A percentile compares a stretch with the other conserved stretches of the same genome.
These are phyloP conservation scores for Bursaphelenchus okinawaensis DNA, from an alignment of 2,888 invertebrate species.

Conservation along the genomic window DNA sequence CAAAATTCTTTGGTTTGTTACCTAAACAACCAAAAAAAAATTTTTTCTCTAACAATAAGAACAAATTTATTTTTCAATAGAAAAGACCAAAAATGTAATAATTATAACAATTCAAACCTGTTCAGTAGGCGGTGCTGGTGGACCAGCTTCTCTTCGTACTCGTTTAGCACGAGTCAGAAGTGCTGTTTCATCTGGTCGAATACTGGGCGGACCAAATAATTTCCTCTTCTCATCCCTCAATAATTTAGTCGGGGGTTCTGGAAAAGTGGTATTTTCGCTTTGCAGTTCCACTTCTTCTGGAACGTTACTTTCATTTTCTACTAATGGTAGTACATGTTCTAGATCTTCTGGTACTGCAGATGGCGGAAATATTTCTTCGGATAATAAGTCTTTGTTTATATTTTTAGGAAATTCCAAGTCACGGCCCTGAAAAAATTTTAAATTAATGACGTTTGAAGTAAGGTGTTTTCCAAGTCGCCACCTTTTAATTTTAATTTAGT, in stretches of 20 bases:
- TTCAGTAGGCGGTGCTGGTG: constrained; percentile 21
- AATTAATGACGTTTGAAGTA: neutral
- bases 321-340: neutral
- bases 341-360: neutral
- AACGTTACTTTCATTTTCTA: neutral
- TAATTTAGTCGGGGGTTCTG: neutral
- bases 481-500: no score
- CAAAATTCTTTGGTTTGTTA: neutral
- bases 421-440: neutral
- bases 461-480: no score
- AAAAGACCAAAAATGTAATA: no score
- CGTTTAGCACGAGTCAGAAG: neutral
- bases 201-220: neutral
- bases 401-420: neutral
- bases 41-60: no score
- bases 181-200: neutral
- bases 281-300: neutral
- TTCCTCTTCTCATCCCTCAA: neutral
- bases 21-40: no score
- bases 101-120: constrained; percentile 6
- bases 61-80: no score
- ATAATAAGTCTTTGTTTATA: neutral
- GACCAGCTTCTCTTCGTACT: neutral
- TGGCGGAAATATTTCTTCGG: neutral
- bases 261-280: neutral